phyloP scores from a whole-genome alignment of 2,888 invertebrate species.

The Eupithecia tripunctaria region DNA sequence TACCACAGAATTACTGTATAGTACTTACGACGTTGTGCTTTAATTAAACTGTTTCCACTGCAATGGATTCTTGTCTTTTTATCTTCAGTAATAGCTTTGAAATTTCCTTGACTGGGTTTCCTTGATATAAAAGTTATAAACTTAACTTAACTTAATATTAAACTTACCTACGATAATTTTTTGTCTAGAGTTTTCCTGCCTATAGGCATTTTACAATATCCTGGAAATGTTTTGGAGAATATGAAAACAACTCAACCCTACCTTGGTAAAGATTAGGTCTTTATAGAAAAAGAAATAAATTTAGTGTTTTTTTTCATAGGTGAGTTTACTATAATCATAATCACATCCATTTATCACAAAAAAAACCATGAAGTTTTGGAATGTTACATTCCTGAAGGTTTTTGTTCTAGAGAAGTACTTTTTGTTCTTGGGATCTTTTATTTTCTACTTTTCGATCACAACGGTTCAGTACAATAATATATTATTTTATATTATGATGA shows the following conservation, averaged over 20 bases:
- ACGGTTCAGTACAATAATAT: too few species aligned
- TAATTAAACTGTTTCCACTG: conserved; percentile 46
- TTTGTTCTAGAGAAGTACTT: neutral
- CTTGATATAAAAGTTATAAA: neutral
- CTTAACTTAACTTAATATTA: too few species aligned
- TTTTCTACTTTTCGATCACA: neutral
- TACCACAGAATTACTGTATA: conserved; percentile 23
- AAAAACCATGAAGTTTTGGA: neutral
- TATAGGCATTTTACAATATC: neutral
- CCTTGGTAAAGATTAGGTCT: too few species aligned
- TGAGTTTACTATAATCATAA: too few species aligned
- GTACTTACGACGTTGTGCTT: conserved; percentile 24
- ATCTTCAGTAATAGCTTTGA: conserved; percentile 13
- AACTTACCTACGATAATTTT: neutral
- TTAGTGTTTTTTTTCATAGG: too few species aligned
- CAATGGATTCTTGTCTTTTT: conserved; percentile 39
- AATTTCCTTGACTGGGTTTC: neutral
- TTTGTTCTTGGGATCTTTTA: neutral
- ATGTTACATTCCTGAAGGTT: neutral
- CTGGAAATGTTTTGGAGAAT: neutral
- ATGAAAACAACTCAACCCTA: too few species aligned
- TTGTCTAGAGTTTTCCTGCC: neutral
- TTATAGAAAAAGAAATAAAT: too few species aligned
- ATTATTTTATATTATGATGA: too few species aligned
- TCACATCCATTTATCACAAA: neutral